phyloP scores from a whole-genome alignment of 2,888 invertebrate genomes.

The Apotomis betuletana region DNA sequence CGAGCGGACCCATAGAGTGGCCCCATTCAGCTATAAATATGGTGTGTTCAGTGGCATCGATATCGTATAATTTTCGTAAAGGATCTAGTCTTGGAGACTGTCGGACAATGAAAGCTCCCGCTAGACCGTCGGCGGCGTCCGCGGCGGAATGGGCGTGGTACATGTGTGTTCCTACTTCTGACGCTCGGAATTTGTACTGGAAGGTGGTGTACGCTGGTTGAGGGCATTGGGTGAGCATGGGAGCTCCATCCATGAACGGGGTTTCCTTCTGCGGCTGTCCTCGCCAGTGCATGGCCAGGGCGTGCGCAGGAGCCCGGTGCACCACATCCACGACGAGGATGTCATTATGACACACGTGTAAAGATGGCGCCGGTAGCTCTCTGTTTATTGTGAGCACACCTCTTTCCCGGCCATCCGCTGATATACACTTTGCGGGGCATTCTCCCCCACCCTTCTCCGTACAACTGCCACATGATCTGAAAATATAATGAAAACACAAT shows the following conservation, averaged over 20 bases:
- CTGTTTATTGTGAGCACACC: slow-evolving; percentile 87
- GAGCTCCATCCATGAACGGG: slow-evolving; percentile 91
- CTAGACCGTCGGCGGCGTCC: slow-evolving; percentile 87
- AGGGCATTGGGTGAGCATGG: slow-evolving; percentile 90
- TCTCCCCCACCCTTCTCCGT: slow-evolving; percentile 81
- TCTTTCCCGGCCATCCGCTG: slow-evolving; percentile 85
- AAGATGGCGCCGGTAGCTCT: slow-evolving; percentile 84
- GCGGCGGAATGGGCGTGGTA: slow-evolving; percentile 89
- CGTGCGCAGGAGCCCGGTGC: slow-evolving; percentile 88
- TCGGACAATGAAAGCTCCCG: slow-evolving; percentile 88
- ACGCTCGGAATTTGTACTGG: slow-evolving; percentile 90
- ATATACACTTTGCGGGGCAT: slow-evolving; percentile 86
- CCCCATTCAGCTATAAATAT: slow-evolving; percentile 89
- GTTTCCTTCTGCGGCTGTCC: slow-evolving; percentile 88
- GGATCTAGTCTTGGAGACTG: slow-evolving; percentile 85
- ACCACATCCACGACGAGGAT: slow-evolving; percentile 89
- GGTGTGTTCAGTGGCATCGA: slow-evolving; percentile 87
- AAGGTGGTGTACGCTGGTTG: slow-evolving; percentile 89
- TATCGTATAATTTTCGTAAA: slow-evolving; percentile 85
- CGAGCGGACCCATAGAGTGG: slow-evolving; percentile 79
- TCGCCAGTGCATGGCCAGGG: slow-evolving; percentile 90
- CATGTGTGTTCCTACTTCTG: slow-evolving; percentile 88
- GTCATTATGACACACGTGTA: slow-evolving; percentile 89
- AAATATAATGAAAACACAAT: slow-evolving; percentile 37
- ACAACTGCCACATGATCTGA: slow-evolving; percentile 87